These are phyloP conservation scores for Lepus europaeus DNA, from an alignment of 2,113 vertebrate genomes.

Conservation along the genomic window DNA sequence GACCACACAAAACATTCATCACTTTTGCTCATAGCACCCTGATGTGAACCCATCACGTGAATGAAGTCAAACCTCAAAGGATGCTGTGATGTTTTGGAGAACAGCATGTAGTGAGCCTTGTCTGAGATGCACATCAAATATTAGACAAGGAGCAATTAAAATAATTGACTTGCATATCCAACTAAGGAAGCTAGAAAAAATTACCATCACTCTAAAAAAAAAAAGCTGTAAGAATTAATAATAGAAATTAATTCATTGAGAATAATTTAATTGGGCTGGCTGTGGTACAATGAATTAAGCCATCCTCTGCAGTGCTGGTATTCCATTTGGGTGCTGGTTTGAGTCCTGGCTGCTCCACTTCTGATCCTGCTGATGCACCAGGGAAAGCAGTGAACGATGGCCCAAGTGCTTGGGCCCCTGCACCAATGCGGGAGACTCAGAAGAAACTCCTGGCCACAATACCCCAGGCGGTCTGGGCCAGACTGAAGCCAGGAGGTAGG, in stretches of 20 bases:
- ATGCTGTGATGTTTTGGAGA: neutral
- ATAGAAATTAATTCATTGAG: conserved; percentile 35
- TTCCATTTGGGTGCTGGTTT: too few relatives aligned
- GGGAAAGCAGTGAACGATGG: too few relatives aligned
- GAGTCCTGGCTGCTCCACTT: too few relatives aligned
- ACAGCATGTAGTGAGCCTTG: neutral
- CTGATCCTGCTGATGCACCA: too few relatives aligned
- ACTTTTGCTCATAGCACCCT: neutral
- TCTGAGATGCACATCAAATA: neutral
- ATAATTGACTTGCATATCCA: neutral
- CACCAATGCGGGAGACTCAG: too few relatives aligned
- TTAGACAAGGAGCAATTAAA: conserved; percentile 19
- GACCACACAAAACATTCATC: neutral
- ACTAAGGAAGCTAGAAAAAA: conserved; percentile 29
- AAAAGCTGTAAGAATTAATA: conserved; percentile 24
- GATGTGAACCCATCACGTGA: neutral
- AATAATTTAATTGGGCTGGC: neutral
- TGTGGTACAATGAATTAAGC: too few relatives aligned
- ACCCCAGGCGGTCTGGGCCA: too few relatives aligned
- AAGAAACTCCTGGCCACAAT: too few relatives aligned
- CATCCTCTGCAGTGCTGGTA: too few relatives aligned
- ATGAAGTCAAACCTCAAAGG: neutral
- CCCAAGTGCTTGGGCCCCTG: too few relatives aligned
- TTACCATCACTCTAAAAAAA: neutral
- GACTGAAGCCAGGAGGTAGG: too few relatives aligned